Conservation (phyloP, 2,113 vertebrate genomes). For the Megatriorchis doriae region DNA sequence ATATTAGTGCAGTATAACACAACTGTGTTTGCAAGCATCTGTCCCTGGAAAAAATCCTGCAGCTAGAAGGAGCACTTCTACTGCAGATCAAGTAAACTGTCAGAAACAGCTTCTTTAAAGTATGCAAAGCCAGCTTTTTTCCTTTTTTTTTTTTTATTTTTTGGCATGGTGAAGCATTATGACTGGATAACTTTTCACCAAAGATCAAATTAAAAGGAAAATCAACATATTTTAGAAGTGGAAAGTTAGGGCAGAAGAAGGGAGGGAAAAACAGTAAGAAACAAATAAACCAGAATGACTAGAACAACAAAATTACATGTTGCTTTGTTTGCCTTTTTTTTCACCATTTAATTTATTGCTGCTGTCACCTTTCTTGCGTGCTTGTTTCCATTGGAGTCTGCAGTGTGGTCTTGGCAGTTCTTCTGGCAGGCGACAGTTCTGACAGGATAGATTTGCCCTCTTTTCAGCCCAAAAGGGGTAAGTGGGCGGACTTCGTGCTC, state of each 20-base stretch:
- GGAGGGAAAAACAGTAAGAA: not conserved
- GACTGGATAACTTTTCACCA: not conserved
- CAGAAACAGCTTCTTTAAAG: not conserved
- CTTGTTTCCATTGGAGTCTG: not conserved
- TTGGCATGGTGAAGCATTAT: not conserved
- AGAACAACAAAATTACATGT: not conserved
- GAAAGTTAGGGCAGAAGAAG: not conserved
- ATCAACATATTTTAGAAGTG: not conserved
- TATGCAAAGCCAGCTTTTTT: not conserved
- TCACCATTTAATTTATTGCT: not conserved
- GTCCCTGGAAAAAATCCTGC: not conserved
- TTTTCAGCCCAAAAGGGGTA: not conserved
- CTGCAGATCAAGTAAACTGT: not conserved
- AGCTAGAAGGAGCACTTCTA: not conserved
- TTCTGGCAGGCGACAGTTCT: not conserved
- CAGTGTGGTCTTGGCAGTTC: not conserved
- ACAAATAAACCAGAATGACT: not conserved
- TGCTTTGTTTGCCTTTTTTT: not conserved
- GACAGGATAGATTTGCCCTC: not conserved
- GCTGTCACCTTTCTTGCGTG: not conserved
- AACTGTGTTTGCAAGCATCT: not conserved
- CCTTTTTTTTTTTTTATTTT: not conserved
- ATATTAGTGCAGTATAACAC: not conserved
- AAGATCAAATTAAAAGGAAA: not conserved
- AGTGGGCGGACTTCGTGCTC: not conserved